Evolutionary conservation across 1,140 invertebrate genomes (phyloP), one percentile per base, ranked within the genome.

Genomic region (Zaprionus taronus): DNA sequence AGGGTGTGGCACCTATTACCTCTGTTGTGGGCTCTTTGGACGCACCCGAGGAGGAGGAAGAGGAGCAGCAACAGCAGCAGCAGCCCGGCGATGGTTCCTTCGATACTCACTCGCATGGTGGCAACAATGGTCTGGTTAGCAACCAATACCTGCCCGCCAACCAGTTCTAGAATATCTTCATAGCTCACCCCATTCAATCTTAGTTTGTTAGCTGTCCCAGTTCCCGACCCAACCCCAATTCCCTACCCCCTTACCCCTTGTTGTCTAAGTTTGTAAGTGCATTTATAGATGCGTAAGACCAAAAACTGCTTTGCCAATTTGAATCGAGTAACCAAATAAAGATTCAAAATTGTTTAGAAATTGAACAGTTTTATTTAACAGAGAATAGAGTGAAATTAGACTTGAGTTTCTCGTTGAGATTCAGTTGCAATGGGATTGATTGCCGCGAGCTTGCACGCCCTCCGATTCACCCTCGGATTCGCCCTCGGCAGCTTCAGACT

Each of bases 21-120:
- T 92, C 91, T 4, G 91, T 92, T 38, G 79, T 92, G 1, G 91
- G 91, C 0, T 92, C 91, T 1, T 61, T 92, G 38, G 91, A 92
- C 60, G 72, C 84, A 0, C 81, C 79, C 24, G 87, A 87, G 49
- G 83, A 91, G 70, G 91, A 92, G 15, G 91, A 92, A 36, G 85
- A 90, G 28, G 72, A 78, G 41, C 72, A 58, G 22, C 79, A 79
- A 14, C 73, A 72, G 38, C 79, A 62, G 12, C 49, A 56, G 12
- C 68, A 51, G 36, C 17, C 28, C 7, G 22, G 36, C 2, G 77
- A 83, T 22, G 69, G 81, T 4, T 72, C 79, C n/a, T 72, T 66
- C 31, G 81, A 49, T 47, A 81, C 55, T 5, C 79, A 83, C 24
- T 64, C 53, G 9, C 51, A 77, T 41, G 79, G 79, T 6, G 51